These are phyloP conservation scores for Martes martes DNA, from an alignment of 2,113 vertebrate genomes.

Conservation along the genomic window DNA sequence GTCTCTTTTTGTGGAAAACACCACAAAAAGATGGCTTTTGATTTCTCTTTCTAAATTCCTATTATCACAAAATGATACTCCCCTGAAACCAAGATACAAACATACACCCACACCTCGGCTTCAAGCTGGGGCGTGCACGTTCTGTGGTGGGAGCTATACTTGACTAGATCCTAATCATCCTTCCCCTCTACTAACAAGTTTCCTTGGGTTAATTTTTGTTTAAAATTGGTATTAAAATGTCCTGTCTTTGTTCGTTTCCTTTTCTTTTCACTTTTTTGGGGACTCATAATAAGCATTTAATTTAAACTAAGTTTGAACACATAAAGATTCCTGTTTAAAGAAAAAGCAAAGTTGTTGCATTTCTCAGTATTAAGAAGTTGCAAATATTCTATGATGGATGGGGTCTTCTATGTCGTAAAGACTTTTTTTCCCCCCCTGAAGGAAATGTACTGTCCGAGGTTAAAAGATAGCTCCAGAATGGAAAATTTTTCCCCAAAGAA, in stretches of 20 bases:
- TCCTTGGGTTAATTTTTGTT: background rate
- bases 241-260: constrained; percentile 24
- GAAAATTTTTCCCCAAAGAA: background rate
- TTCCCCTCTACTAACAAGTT: constrained; percentile 16
- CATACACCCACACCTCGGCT: background rate
- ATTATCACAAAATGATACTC: background rate
- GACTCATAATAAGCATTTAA: background rate
- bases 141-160: background rate
- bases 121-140: background rate
- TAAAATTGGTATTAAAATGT: constrained; percentile 26
- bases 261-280: background rate
- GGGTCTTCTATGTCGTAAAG: background rate
- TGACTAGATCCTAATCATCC: background rate
- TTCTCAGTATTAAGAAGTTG: background rate
- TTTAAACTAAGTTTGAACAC: background rate
- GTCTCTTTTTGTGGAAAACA: constrained; percentile 65
- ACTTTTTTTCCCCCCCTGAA: background rate
- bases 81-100: background rate
- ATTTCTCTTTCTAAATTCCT: background rate
- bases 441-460: background rate
- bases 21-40: constrained; percentile 68
- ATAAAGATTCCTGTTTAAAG: background rate
- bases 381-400: background rate
- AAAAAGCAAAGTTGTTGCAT: background rate
- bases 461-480: background rate